These are phyloP conservation scores for Drosophila anceps DNA, from an alignment of 2,888 invertebrate genomes.

Conservation along the genomic window DNA sequence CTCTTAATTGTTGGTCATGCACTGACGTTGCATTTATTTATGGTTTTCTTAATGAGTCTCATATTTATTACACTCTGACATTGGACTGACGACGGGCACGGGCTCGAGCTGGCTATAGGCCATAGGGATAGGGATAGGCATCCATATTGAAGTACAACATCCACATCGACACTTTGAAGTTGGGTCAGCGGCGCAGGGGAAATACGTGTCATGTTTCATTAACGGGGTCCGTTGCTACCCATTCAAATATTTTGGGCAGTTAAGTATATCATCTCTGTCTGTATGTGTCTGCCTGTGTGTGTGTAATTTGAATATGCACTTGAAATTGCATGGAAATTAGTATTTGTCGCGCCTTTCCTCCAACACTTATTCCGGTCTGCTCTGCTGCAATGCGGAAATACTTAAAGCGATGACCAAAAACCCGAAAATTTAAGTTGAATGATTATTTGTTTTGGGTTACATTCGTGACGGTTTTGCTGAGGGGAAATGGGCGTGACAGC, in stretches of 20 bases:
- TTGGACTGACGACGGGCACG: constrained; percentile 60
- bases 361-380: constrained; percentile 59
- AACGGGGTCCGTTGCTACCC: constrained; percentile 60
- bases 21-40: constrained; percentile 81
- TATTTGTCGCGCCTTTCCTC: constrained; percentile 58
- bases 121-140: constrained; percentile 9
- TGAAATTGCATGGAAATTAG: constrained; percentile 74
- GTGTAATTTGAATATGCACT: constrained; percentile 78
- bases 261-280: constrained; percentile 45
- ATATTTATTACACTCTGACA: constrained; percentile 71
- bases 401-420: constrained; percentile 39
- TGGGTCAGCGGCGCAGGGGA: constrained; percentile 62
- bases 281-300: constrained; percentile 16
- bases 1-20: constrained; percentile 75
- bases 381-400: constrained; percentile 61
- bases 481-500: constrained; percentile 35
- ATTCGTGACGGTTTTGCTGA: constrained; percentile 40
- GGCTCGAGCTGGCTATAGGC: constrained; percentile 15
- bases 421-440: constrained; percentile 28
- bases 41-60: constrained; percentile 82
- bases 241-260: constrained; percentile 63
- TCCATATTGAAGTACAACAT: constrained; percentile 22
- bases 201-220: constrained; percentile 77
- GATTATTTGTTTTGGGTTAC: constrained; percentile 61
- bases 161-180: constrained; percentile 28